Evolutionary conservation across 2,797 vertebrate species (phyloP).

Genomic region (Philypnodon macrostomus): DNA sequence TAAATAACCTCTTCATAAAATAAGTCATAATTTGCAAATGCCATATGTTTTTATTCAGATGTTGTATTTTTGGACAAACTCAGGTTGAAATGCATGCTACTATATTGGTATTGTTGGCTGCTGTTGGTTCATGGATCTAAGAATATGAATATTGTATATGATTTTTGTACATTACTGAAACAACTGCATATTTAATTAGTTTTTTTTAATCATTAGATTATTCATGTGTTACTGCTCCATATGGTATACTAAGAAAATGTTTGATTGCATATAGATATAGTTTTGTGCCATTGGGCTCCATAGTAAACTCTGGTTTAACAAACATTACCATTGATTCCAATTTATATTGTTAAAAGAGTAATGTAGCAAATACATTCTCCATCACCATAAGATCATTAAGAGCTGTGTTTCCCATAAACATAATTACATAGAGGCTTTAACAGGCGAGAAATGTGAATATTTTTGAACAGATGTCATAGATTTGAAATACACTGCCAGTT

Average conservation of each 20-base stretch:
- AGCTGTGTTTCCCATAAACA: slow-evolving; percentile 7
- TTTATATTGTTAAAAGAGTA: slow-evolving; percentile 1
- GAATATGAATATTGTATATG: slow-evolving; percentile 3
- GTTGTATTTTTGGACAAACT: slow-evolving; percentile 58
- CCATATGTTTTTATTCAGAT: slow-evolving; percentile 23
- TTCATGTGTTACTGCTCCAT: neutral
- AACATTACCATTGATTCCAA: slow-evolving; percentile 6
- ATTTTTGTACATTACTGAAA: slow-evolving; percentile 16
- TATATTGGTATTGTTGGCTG: slow-evolving; percentile 30
- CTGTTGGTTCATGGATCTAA: slow-evolving; percentile 19
- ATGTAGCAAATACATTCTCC: slow-evolving; percentile 21
- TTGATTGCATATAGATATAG: neutral
- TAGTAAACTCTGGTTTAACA: neutral
- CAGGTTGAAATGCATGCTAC: slow-evolving; percentile 67
- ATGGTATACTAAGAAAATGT: slow-evolving; percentile 2
- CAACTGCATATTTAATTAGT: slow-evolving; percentile 10
- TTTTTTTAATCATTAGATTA: slow-evolving; percentile 4
- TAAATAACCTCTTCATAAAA: slow-evolving; percentile 15
- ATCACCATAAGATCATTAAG: slow-evolving; percentile 13
- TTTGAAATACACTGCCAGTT: slow-evolving; percentile 35
- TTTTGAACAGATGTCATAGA: slow-evolving; percentile 10
- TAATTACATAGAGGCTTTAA: neutral
- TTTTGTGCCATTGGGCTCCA: neutral
- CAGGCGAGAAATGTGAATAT: too few species aligned
- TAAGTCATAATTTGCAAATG: slow-evolving; percentile 22